Percentiles rank a stretch among this genome's conserved stretches.
These are phyloP conservation scores for Scaptomyza hsui DNA, from an alignment of 1,140 invertebrate genomes.

Conservation along the genomic window DNA sequence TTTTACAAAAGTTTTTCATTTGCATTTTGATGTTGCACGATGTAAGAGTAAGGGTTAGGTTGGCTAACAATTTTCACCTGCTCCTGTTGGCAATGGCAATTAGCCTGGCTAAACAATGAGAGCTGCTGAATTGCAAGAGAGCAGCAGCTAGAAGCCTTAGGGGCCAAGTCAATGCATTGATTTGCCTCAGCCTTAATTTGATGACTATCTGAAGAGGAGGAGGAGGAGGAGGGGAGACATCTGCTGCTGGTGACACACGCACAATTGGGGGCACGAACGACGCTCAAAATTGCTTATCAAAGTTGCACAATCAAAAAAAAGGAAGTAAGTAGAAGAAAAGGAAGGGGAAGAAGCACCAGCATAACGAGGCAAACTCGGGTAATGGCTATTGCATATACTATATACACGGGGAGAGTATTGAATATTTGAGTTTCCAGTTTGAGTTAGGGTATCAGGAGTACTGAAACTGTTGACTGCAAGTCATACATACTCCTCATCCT, in stretches of 20 bases:
- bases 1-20: slow-evolving; percentile 76
- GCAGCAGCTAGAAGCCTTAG: slow-evolving; percentile 1
- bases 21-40: slow-evolving; percentile 51
- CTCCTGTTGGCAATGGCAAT: slow-evolving; percentile 46
- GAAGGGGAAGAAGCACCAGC: slow-evolving; percentile 52
- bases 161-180: slow-evolving; percentile 56
- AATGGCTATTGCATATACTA: slow-evolving; percentile 9
- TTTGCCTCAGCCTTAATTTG: slow-evolving; percentile 70
- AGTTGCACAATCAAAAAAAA: slow-evolving; percentile 69
- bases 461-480: slow-evolving; percentile 47
- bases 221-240: slow-evolving; percentile 7
- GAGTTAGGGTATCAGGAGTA: slow-evolving; percentile 9
- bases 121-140: no score
- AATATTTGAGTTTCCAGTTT: slow-evolving; percentile 19
- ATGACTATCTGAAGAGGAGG: slow-evolving; percentile 60
- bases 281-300: slow-evolving; percentile 73
- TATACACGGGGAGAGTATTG: slow-evolving; percentile 8
- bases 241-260: slow-evolving; percentile 69
- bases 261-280: slow-evolving; percentile 47
- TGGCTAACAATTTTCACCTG: slow-evolving; percentile 74
- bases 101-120: slow-evolving; percentile 67
- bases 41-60: slow-evolving; percentile 19
- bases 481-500: slow-evolving; percentile 27
- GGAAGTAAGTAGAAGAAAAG: not conserved
- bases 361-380: slow-evolving; percentile 42